Base-by-base conservation (phyloP, 1,140 invertebrate genomes). In the Leptinotarsa texana region DNA sequence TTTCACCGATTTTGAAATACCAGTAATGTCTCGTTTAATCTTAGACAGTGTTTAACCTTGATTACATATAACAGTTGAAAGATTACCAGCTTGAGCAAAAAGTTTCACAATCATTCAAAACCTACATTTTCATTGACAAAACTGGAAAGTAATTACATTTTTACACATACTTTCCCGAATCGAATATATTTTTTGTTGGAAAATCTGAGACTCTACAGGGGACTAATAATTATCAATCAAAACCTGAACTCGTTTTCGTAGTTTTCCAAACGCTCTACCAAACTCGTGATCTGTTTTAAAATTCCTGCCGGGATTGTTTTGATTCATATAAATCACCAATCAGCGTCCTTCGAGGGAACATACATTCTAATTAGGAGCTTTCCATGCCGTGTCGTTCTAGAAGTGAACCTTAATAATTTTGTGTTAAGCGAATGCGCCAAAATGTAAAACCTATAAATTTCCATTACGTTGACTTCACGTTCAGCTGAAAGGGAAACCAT, bases 351-450 rank as follows among this genome's bases (percentile, higher is more conserved):
- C 33, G 42, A 51, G 21, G 48, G 33, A 69, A 24, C 68, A 69
- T 69, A 69, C 13, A 69, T 69, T 69, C 48, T 69, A 69, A 69
- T 69, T 69, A 65, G 63, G 18, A 67, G 42, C 27, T 27, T 67
- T 67, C 65, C 65, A 57, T 65, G 47, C 21, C 68, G 5, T 69
- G 68, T 69, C 65, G 68, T 24, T 48, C 42, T 24, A 48, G 68
- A 69, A 69, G 68, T 69, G 68, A 69, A 49, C 68, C 68, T 69
- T 69, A 69, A 69, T 69, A 47, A 69, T 47, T 69, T 69, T 51
- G 42, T 21, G 48, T 69, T 69, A 69, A 27, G 65, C 65, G 24
- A 67, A 27, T 27, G 65, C 48, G 68, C 33, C 33, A 69, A 69
- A 69, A 69, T 69, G 68, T 69, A 51, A 69, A 69, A 69, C 68